These are phyloP conservation scores for Galaxias olidus DNA, from an alignment of 2,797 vertebrate genomes.

Conservation along the genomic window DNA sequence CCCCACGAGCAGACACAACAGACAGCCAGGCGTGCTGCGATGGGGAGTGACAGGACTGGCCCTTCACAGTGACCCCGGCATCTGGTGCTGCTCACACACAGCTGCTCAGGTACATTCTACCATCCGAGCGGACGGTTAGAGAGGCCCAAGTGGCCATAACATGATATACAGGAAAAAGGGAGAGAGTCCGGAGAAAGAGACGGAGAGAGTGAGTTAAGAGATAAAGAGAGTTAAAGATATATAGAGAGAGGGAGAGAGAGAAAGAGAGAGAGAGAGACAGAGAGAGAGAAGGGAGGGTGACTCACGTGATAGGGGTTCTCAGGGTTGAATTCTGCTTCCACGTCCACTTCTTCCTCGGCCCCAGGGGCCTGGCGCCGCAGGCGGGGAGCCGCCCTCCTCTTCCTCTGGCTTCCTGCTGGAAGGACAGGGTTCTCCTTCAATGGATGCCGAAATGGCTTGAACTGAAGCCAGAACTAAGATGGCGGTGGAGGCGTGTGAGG, in stretches of 20 bases:
- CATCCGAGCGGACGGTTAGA: conserved; percentile 54
- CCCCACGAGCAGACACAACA: conserved; percentile 35
- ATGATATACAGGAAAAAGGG: neutral
- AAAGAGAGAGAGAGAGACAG: neutral
- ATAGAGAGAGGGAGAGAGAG: neutral
- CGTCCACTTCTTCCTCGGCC: conserved; percentile 56
- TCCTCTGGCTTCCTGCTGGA: conserved; percentile 81
- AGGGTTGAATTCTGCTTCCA: conserved; percentile 63
- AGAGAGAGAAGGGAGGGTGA: neutral
- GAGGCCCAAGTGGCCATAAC: neutral
- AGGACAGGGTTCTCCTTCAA: neutral
- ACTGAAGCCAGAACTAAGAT: no score
- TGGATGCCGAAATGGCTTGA: no score
- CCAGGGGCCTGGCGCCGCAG: conserved; percentile 72
- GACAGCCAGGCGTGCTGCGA: conserved; percentile 9
- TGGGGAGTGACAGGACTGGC: conserved; percentile 62
- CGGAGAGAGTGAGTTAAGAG: no score
- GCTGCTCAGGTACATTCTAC: conserved; percentile 43
- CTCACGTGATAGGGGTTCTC: conserved; percentile 86
- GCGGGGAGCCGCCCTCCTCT: conserved; percentile 79
- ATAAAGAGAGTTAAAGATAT: neutral
- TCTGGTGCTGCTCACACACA: conserved; percentile 63
- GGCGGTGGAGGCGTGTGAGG: no score
- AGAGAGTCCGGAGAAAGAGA: neutral
- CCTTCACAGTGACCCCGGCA: conserved; percentile 66